phyloP scores from a whole-genome alignment of 2,888 invertebrate genomes.

The Phyllotreta striolata region DNA sequence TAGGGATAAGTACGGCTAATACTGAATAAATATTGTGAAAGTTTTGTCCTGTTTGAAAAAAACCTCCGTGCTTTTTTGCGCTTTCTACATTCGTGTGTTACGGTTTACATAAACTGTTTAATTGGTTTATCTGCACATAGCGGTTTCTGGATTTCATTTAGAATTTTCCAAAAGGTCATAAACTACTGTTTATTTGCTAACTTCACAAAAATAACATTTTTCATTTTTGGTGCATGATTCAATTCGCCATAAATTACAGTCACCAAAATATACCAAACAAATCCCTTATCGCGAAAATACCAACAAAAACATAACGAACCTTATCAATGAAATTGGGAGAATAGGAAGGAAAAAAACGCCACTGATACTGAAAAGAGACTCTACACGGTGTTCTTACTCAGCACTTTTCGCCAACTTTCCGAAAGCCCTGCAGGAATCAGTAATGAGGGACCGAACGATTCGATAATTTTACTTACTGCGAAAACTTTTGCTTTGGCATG shows the following conservation, averaged over 20 bases:
- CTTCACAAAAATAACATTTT: too few relatives aligned
- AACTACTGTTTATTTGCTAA: too few relatives aligned
- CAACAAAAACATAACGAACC: not conserved
- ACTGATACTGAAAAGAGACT: slow-evolving; percentile 22
- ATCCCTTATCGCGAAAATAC: too few relatives aligned
- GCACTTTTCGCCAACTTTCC: slow-evolving; percentile 42
- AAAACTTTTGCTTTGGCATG: slow-evolving; percentile 54
- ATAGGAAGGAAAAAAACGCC: slow-evolving; percentile 14
- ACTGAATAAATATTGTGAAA: slow-evolving; percentile 23
- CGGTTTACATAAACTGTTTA: too few relatives aligned
- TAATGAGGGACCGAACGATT: slow-evolving; percentile 55
- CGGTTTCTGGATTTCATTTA: too few relatives aligned
- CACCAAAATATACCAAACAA: too few relatives aligned
- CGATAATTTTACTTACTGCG: slow-evolving; percentile 55
- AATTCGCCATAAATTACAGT: too few relatives aligned
- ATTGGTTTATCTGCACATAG: too few relatives aligned
- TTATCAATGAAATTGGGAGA: not conserved
- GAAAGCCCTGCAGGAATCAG: slow-evolving; percentile 52
- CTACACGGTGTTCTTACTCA: slow-evolving; percentile 36
- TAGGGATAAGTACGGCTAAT: slow-evolving; percentile 33
- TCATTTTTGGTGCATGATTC: too few relatives aligned
- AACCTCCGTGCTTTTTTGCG: too few relatives aligned
- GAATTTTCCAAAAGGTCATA: too few relatives aligned
- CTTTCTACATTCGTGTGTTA: too few relatives aligned
- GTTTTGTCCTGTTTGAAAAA: not conserved